Evolutionary conservation across 2,113 vertebrate genomes (phyloP), one percentile per base, ranked within the genome.

Genomic region (Scatophagus argus): DNA sequence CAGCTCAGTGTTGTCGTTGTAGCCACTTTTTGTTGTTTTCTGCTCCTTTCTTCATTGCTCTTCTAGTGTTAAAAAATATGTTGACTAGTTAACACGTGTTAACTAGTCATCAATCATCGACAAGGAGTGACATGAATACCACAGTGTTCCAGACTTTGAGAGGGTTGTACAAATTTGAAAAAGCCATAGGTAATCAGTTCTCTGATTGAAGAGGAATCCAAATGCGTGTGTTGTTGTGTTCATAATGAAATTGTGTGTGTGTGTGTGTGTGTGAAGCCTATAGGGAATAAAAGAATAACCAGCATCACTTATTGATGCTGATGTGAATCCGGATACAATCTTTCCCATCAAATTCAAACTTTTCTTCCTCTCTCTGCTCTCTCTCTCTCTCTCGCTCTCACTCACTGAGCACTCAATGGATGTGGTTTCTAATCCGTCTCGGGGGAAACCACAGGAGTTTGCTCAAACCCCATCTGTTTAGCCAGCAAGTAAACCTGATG

Each of bases 391-490:
- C 46, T 34, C 39, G 44, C 49, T 60, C 31, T 36, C 60, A 46
- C 47, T 54, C 66, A 66, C 27, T 62, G 19, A 84, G 55, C 79
- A 38, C 81, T 92, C 79, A 51, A 59, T 85, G 74, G 62, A 87
- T 81, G 81, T 73, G 76, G 84, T 82, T 83, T 89, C 82, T 89
- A 84, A 88, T 88, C 44, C 80, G 77, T 88, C 88, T 88, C 72
- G 2, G 82, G 89, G 85, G 88, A 76, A 85, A 63, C 82, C 10
- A 47, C 78, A 81, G 65, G 90, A 90, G 89, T 87, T 90, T 88
- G 72, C 79, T 84, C 83, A 84, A 88, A 88, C 84, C 83, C 90
- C 89, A 91, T 92, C 89, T 93, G 91, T 92, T 91, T 91, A 87
- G 87, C 85, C 88, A 32, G 75, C 49, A 23, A 86, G 74, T 80